phyloP scores from a whole-genome alignment of 2,797 vertebrate species.

The Anabacerthia variegaticeps region DNA sequence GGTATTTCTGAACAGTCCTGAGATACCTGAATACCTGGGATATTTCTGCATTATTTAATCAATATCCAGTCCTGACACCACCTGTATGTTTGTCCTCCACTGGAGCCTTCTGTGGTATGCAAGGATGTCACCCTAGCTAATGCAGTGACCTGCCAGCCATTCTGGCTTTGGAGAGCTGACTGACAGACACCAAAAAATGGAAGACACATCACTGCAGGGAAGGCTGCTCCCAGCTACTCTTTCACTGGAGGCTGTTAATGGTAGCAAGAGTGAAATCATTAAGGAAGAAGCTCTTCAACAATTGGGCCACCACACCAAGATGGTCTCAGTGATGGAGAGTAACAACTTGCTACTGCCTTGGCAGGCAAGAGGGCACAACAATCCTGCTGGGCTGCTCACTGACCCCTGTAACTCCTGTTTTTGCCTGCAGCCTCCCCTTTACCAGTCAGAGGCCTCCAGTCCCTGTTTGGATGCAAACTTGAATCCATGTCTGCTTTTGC shows the following conservation, averaged over 20 bases:
- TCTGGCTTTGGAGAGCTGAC: neutral
- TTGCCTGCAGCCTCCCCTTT: neutral
- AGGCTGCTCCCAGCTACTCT: neutral
- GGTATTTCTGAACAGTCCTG: neutral
- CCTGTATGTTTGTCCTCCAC: neutral
- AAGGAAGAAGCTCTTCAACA: neutral
- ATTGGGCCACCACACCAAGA: accelerated
- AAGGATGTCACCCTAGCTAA: neutral
- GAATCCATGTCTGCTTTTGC: neutral
- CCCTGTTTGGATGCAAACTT: neutral
- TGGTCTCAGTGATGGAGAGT: neutral
- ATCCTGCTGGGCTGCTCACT: accelerated
- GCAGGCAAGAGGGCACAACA: neutral
- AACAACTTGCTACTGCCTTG: neutral
- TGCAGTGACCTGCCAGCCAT: neutral
- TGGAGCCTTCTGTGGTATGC: accelerated
- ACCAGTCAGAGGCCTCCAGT: neutral
- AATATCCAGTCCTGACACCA: neutral
- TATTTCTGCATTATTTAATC: neutral
- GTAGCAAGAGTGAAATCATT: neutral
- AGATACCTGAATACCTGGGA: neutral
- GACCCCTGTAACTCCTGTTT: neutral
- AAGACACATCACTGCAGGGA: neutral
- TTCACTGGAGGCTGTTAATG: neutral
- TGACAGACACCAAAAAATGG: neutral